phyloP scores from a whole-genome alignment of 2,888 invertebrate species.

The Bombylius discolor region DNA sequence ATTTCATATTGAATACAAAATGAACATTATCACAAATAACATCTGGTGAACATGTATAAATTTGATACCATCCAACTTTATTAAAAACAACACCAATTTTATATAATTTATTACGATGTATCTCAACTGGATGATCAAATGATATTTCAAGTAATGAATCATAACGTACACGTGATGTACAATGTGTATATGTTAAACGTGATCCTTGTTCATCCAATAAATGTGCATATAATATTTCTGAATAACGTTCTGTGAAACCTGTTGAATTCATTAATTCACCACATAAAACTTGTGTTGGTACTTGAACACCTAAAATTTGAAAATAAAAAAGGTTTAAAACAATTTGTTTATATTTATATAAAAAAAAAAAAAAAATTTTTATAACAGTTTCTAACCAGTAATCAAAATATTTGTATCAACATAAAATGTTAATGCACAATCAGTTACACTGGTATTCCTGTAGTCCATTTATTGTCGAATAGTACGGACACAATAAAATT shows the following conservation, averaged over 20 bases:
- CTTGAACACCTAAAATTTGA: slow-evolving; percentile 47
- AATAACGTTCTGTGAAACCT: slow-evolving; percentile 42
- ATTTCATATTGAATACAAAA: slow-evolving; percentile 58
- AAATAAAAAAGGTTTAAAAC: neutral
- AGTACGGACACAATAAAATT: slow-evolving; percentile 56
- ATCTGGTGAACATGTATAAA: slow-evolving; percentile 56
- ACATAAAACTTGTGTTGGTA: slow-evolving; percentile 55
- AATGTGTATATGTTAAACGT: slow-evolving; percentile 69
- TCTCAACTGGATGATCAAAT: slow-evolving; percentile 67
- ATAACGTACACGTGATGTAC: slow-evolving; percentile 61
- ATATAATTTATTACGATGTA: slow-evolving; percentile 56
- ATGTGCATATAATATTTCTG: slow-evolving; percentile 69
- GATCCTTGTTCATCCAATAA: slow-evolving; percentile 67
- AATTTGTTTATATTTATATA: neutral
- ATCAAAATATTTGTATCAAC: slow-evolving; percentile 70
- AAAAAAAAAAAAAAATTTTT: neutral
- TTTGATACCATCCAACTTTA: slow-evolving; percentile 69
- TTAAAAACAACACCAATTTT: slow-evolving; percentile 73
- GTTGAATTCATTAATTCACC: slow-evolving; percentile 33
- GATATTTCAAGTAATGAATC: slow-evolving; percentile 63
- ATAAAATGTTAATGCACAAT: slow-evolving; percentile 66
- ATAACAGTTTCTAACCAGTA: slow-evolving; percentile 40
- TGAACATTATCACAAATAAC: slow-evolving; percentile 56
- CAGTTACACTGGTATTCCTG: slow-evolving; percentile 60
- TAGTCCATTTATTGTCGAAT: slow-evolving; percentile 57